These are phyloP conservation scores for Ophonus ardosiacus DNA, from an alignment of 2,888 invertebrate species.

Conservation along the genomic window DNA sequence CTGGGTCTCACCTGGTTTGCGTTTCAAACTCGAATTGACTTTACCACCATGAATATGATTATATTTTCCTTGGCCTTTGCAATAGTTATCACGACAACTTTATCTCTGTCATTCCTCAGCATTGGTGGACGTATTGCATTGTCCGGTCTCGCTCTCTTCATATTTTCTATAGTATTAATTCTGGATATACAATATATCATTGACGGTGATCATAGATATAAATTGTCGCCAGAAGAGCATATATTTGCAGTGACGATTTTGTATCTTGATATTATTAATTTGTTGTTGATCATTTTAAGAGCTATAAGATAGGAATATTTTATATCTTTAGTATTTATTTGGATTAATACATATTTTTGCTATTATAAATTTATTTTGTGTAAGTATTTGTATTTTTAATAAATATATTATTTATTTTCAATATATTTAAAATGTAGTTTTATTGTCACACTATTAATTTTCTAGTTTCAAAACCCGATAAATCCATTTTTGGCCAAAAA, in stretches of 20 bases:
- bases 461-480: too few relatives aligned
- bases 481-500: too few relatives aligned
- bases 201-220: slow-evolving; percentile 18
- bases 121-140: not conserved
- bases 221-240: slow-evolving; percentile 43
- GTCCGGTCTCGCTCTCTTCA: not conserved
- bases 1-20: not conserved
- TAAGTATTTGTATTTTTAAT: not conserved
- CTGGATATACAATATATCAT: slow-evolving; percentile 13
- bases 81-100: not conserved
- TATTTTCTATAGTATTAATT: not conserved
- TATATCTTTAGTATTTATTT: not conserved
- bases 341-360: not conserved
- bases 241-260: slow-evolving; percentile 33
- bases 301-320: not conserved
- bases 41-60: not conserved
- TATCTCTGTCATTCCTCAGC: not conserved
- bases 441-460: too few relatives aligned
- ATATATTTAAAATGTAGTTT: not conserved
- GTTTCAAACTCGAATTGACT: slow-evolving; percentile 8
- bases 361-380: not conserved
- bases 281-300: slow-evolving; percentile 16
- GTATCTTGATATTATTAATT: slow-evolving; percentile 47
- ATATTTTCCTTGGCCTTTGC: not conserved
- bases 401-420: not conserved